Percentiles rank a stretch among this genome's conserved stretches.
Evolutionary conservation across 2,113 vertebrate genomes (phyloP).

Genomic region (Cyphomyrus discorhynchus): DNA sequence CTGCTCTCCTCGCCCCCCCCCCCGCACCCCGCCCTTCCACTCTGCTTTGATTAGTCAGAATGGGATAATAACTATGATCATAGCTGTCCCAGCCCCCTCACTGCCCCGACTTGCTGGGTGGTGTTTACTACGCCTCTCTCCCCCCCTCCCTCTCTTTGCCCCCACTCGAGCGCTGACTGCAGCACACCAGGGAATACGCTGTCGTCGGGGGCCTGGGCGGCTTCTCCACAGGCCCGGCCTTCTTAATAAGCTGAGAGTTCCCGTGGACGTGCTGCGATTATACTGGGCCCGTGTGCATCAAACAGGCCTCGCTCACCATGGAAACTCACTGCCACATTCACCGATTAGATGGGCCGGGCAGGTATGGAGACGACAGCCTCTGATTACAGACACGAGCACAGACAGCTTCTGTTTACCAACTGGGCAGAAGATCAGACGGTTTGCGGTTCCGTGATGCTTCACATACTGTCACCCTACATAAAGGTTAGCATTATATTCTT

Average conservation of each 20-base stretch:
- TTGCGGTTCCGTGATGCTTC: background rate
- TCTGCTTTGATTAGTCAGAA: constrained; percentile 13
- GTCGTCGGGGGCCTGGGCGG: background rate
- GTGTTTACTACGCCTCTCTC: background rate
- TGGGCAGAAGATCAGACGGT: background rate
- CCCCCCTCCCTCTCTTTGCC: background rate
- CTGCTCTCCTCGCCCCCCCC: background rate
- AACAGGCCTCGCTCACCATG: background rate
- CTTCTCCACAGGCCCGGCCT: background rate
- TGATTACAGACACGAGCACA: background rate
- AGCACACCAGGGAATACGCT: background rate
- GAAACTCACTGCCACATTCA: background rate
- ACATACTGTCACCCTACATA: background rate
- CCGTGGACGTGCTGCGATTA: background rate
- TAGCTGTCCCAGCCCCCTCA: background rate
- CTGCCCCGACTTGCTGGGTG: background rate
- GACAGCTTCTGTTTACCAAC: background rate
- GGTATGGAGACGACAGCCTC: background rate
- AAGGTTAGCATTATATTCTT: background rate
- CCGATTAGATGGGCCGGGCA: too few relatives aligned
- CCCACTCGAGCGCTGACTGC: background rate
- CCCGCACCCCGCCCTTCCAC: background rate
- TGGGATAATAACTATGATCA: constrained; percentile 27
- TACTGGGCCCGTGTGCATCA: background rate
- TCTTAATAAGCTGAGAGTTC: background rate